Evolutionary conservation across 2,888 invertebrate species (phyloP), one percentile per base, ranked within the genome.

Genomic region (Chesias legatella): DNA sequence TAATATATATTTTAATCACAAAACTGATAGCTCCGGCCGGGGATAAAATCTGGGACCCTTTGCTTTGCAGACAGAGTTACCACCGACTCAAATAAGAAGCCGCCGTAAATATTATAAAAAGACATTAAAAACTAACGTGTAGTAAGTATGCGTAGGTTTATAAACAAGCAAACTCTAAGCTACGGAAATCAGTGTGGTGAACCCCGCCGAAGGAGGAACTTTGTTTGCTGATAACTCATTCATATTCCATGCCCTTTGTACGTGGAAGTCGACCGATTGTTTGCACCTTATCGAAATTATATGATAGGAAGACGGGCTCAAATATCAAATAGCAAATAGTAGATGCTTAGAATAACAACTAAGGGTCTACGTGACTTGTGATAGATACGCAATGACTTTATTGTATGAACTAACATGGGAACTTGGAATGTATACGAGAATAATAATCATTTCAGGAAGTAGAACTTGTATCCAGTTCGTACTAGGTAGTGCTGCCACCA

Each of bases 181-280:
- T 45, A 25, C 22, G 45, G 33, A 17, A n/a, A n/a, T n/a, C 32
- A 25, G 21, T 43, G 41, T 30, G 44, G 51, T 36, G 43, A 43
- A 43, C 44, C 40, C 56, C 50, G 51, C 57, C 44, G 56, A 40
- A 49, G 49, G 44, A 51, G 37, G 52, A 67, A 64, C 56, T 67
- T 60, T 47, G 48, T 43, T 39, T 48, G 48, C 52, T 58, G 53
- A 63, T 56, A 62, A 55, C 60, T 60, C 59, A 56, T 63, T 59
- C 60, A 56, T 53, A 57, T 64, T 55, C 56, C 48, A 31, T 38
- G 41, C 47, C 46, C 58, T 55, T 61, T 63, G 60, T 64, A 61
- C 56, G 52, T 49, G 40, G 43, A 47, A 49, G 46, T 47, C 48
- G 42, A 48, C 47, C 54, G 50, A 57, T 54, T 49, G 56, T 49